Base-by-base conservation (phyloP, 2,113 vertebrate species). In the Plestiodon gilberti region DNA sequence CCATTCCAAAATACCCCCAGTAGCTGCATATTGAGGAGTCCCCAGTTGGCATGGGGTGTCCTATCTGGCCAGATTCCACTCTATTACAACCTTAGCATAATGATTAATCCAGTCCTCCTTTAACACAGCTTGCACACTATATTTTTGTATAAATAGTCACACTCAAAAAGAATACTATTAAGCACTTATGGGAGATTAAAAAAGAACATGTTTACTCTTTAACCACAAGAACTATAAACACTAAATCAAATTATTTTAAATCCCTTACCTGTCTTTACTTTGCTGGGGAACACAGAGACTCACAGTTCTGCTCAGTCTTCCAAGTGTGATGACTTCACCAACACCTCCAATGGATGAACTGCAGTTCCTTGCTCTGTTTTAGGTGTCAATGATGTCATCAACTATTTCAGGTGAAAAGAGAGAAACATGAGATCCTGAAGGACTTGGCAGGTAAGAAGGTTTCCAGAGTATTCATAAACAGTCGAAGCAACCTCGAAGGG, bases 361-460 rank as follows among this genome's bases (percentile, higher is more conserved):
- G 87, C 64, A 91, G 23, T 73, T 90, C 71, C 3, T 78, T 74
- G 81, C 70, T 87, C 71, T 91, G 30, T 33, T 88, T 28, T 83
- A 84, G 93, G 67, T 93, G 88, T 89, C 90, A 90, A 87, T 93
- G 91, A 82, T 84, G 84, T 62, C 82, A 89, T 75, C 69, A 90
- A 25, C n/a, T 86, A 30, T 90, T 91, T 80, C 70, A 83, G 67
- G 43, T 85, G 91, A 89, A 86, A 83, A 73, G 17, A 91, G 74
- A 81, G 59, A 81, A 89, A 20, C 0, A 0, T 1, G 28, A 92
- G 86, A 77, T 65, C 83, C 75, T 73, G 43, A 87, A 90, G 33
- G 65, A 59, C 52, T 90, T 77, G 35, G 28, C 87, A 91, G 65
- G 76, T 81, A 89, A 81, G 78, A 87, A 82, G 67, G 67, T 79